Base-by-base conservation (phyloP, 2,888 invertebrate species). In the Tolmerus cingulatus region DNA sequence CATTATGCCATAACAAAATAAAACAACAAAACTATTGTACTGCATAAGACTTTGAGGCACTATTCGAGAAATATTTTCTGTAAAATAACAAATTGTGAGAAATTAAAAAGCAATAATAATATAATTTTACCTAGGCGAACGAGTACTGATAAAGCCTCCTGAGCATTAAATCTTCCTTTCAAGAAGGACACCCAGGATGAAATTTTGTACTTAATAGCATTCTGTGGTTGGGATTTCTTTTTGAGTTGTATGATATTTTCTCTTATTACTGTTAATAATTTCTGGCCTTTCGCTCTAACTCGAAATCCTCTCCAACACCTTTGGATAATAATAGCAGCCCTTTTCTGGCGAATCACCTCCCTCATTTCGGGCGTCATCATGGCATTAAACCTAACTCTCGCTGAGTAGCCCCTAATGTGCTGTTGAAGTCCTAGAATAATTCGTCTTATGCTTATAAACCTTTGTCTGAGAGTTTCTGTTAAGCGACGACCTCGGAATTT, bases 241-340 rank as follows among this genome's bases (percentile, higher is more conserved):
- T 90, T 90, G 12, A 92, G 89, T 46, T 90, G 89, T 1, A 89
- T 88, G 46, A 92, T 90, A 27, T 91, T 91, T 12, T 89, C 88
- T 1, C 92, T 90, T 87, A 92, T 92, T 16, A 88, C 88, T 27
- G 89, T 82, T 0, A 92, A 89, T 9, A 90, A 87, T 82, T 90
- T 90, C 19, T 91, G 90, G 57, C 90, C 91, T 9, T 90, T 90
- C 19, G 90, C 90, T 12, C 93, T 91, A 4, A 90, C 92, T 34
- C 90, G 90, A 90, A 94, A 93, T 0, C 94, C 95, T 1, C 94
- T 93, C 93, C 94, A 94, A 77, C 93, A 91, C 5, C 94, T 93
- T 93, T 96, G 96, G 90, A 96, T 96, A 90, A 94, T 93, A 2
- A 93, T 93, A 14, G 95, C 95, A 5, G 96, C 95, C 88, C 92